phyloP scores from a whole-genome alignment of 2,797 vertebrate genomes.

The Argyrosomus regius region DNA sequence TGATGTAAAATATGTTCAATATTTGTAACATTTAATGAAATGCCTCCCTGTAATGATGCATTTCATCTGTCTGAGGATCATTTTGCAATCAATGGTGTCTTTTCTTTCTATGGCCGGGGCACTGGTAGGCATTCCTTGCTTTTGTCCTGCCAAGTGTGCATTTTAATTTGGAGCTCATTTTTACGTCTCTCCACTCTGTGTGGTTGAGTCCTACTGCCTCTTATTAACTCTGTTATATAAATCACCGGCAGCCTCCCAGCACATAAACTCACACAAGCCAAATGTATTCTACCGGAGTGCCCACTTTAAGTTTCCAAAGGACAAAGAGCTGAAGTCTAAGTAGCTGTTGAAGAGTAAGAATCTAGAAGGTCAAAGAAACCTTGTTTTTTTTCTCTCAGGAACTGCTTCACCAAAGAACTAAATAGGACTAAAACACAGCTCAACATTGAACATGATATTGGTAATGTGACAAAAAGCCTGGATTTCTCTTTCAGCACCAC shows the following conservation, averaged over 20 bases:
- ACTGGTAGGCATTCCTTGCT: too few species aligned
- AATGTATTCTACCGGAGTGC: too few species aligned
- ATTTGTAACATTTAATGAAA: neutral
- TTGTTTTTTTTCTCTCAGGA: neutral
- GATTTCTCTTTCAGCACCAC: neutral
- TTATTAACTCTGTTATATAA: neutral
- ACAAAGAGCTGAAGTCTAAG: constrained; percentile 7
- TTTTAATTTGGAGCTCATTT: constrained; percentile 1
- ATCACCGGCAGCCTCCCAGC: neutral
- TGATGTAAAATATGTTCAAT: neutral
- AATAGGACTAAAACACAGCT: neutral
- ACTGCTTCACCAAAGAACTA: neutral
- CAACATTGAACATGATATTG: neutral
- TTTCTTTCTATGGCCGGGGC: too few species aligned
- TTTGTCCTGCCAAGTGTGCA: too few species aligned
- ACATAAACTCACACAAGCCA: neutral
- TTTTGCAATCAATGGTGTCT: too few species aligned
- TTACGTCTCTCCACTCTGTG: neutral
- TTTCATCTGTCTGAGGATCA: too few species aligned
- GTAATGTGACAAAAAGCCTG: neutral
- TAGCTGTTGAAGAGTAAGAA: neutral
- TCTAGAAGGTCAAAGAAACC: neutral
- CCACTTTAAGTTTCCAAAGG: neutral
- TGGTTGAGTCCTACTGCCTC: neutral
- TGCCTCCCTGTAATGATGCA: neutral